A percentile compares a stretch with the other conserved stretches of the same genome.
Conservation (phyloP, 2,113 vertebrate species). For the Raphicerus campestris region DNA sequence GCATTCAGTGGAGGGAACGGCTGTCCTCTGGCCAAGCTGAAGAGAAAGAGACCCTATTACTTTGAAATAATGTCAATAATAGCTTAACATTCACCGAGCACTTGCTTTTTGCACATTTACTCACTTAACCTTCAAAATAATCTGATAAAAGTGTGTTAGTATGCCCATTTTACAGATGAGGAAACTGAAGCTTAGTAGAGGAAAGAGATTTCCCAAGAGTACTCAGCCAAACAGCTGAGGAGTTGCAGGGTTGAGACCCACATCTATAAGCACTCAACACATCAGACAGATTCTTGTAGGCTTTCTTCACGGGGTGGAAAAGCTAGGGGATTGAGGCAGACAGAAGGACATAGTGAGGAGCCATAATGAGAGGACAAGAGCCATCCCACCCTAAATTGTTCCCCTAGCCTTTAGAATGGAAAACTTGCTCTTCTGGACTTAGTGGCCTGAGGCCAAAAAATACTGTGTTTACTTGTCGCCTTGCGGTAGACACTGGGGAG, state of each 20-base stretch:
- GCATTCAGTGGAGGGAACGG: neutral
- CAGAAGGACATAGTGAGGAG: neutral
- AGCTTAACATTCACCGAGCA: neutral
- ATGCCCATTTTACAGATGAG: neutral
- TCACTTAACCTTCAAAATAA: neutral
- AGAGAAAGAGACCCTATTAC: neutral
- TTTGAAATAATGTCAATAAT: neutral
- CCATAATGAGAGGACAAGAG: neutral
- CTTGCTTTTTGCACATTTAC: neutral
- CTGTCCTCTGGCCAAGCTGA: neutral
- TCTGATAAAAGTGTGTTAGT: too few species aligned
- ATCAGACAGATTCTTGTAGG: neutral
- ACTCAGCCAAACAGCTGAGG: neutral
- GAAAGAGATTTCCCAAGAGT: neutral
- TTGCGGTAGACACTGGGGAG: neutral
- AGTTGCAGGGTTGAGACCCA: neutral
- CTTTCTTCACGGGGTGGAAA: neutral
- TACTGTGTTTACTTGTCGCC: slow-evolving; percentile 40
- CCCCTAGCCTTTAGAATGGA: neutral
- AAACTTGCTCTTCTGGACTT: neutral
- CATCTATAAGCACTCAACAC: neutral
- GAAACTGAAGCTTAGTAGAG: neutral
- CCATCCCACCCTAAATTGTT: neutral
- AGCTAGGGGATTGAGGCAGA: neutral
- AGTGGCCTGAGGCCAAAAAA: neutral